A percentile compares a stretch with the other conserved stretches of the same genome.
Evolutionary conservation across 1,140 invertebrate species (phyloP).

Genomic region (Magallana angulata): DNA sequence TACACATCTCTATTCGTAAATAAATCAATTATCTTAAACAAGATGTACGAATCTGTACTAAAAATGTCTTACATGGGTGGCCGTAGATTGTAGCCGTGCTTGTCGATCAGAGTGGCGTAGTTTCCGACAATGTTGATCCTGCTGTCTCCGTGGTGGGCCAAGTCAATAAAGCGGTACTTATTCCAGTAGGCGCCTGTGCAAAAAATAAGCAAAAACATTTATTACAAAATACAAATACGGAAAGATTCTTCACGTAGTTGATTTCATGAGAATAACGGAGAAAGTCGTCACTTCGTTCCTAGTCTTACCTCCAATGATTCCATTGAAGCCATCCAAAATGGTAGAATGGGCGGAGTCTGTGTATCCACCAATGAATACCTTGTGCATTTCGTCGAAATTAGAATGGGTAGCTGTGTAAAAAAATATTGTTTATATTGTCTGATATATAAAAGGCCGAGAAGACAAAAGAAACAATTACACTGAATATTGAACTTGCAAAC

Average conservation of each 20-base stretch:
- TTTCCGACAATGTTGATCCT: background rate
- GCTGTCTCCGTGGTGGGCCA: slow-evolving; percentile 12
- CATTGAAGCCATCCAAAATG: slow-evolving; percentile 65
- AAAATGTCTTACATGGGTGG: slow-evolving; percentile 12
- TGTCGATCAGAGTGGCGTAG: slow-evolving; percentile 14
- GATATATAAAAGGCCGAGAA: background rate
- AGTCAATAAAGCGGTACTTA: slow-evolving; percentile 8
- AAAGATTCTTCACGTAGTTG: too few species aligned
- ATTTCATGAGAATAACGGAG: background rate
- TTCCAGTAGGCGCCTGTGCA: slow-evolving; percentile 37
- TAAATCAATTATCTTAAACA: background rate
- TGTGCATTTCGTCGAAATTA: slow-evolving; percentile 64
- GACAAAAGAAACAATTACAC: background rate
- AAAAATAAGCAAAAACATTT: background rate
- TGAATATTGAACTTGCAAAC: background rate
- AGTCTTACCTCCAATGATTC: slow-evolving; percentile 73
- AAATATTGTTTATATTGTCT: background rate
- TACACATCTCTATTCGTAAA: background rate
- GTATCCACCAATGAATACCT: slow-evolving; percentile 70
- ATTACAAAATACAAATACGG: too few species aligned
- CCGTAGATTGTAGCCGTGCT: background rate
- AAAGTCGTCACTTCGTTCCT: background rate
- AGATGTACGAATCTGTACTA: background rate
- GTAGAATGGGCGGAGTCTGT: slow-evolving; percentile 22
- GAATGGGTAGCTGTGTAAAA: slow-evolving; percentile 58